phyloP scores from a whole-genome alignment of 2,888 invertebrate genomes.

The Papilio protenor region DNA sequence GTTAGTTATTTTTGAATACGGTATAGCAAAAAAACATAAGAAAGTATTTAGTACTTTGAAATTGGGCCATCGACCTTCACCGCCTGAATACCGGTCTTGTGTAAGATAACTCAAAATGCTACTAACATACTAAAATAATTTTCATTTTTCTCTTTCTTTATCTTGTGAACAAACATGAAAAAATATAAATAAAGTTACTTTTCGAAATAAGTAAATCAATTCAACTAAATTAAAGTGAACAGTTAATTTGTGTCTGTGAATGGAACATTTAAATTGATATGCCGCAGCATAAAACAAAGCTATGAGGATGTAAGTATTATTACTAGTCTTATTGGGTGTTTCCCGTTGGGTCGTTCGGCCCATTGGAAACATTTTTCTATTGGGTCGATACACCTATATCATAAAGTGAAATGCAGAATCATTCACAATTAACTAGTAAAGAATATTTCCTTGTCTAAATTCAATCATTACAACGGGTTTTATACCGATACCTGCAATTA shows the following conservation, averaged over 20 bases:
- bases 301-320: conserved; percentile 8
- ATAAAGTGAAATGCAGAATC: no score
- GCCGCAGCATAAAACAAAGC: neutral
- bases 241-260: conserved; percentile 9
- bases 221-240: neutral
- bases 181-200: neutral
- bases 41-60: neutral
- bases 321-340: neutral
- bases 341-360: no score
- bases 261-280: neutral
- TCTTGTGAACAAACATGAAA: neutral
- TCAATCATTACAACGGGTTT: no score
- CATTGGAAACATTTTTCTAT: no score
- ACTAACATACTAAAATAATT: conserved; percentile 14
- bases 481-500: no score
- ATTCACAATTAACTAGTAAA: no score
- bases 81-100: conserved; percentile 19
- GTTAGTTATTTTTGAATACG: neutral
- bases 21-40: neutral
- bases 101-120: conserved; percentile 13
- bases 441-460: no score
- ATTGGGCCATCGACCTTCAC: conserved; percentile 15
- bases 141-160: conserved; percentile 5
- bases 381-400: no score
- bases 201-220: neutral